Conservation (phyloP, 2,113 vertebrate genomes). For the Regulus satrapa region DNA sequence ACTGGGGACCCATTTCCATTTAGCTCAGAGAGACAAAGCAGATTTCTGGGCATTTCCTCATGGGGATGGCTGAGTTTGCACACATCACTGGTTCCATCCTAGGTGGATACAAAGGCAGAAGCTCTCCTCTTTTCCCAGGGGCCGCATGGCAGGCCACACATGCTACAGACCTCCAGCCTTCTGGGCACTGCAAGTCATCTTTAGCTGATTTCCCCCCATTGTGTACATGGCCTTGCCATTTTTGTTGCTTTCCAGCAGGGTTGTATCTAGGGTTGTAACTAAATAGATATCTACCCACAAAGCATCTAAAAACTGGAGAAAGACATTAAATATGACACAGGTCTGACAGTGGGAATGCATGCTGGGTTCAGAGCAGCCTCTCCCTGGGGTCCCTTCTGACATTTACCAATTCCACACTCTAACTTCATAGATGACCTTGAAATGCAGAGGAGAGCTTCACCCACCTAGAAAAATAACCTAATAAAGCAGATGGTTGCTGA, state of each 20-base stretch:
- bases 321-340: neutral
- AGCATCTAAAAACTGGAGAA: neutral
- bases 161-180: neutral
- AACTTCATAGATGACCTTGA: neutral
- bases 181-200: neutral
- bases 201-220: neutral
- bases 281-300: neutral
- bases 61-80: neutral
- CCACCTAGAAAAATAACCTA: neutral
- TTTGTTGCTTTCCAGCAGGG: neutral
- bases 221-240: neutral
- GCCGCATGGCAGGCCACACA: fast-evolving
- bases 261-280: neutral
- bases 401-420: neutral
- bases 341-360: neutral
- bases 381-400: neutral
- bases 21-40: neutral
- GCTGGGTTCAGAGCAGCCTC: neutral
- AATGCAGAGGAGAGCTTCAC: neutral
- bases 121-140: neutral
- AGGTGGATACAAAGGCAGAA: neutral
- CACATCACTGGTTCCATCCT: neutral
- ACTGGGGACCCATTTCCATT: neutral
- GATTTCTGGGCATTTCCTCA: neutral
- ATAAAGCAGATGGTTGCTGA: neutral